Evolutionary conservation across 2,113 vertebrate species (phyloP).

Genomic region (Cairina moschata): DNA sequence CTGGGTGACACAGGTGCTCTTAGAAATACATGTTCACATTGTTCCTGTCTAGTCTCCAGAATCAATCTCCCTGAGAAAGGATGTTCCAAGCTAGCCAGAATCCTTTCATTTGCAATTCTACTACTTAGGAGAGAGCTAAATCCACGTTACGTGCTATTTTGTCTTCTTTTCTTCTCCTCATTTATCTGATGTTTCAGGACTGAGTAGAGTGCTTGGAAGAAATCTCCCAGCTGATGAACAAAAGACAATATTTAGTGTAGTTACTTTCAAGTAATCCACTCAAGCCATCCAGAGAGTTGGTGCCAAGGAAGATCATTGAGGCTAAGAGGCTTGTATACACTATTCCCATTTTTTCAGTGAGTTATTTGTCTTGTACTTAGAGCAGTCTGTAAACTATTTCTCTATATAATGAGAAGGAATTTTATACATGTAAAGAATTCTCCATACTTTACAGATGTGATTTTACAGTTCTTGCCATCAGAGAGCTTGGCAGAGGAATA

Average conservation of each 20-base stretch:
- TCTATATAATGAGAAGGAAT: slow-evolving; percentile 19
- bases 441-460: not conserved
- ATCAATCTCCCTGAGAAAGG: not conserved
- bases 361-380: slow-evolving; percentile 15
- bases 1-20: not conserved
- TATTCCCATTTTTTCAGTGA: slow-evolving; percentile 28
- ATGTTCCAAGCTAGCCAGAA: not conserved
- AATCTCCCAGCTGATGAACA: not conserved
- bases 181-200: not conserved
- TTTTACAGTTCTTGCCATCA: not conserved
- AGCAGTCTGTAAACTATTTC: slow-evolving; percentile 1
- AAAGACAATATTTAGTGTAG: slow-evolving; percentile 25
- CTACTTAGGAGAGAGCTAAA: not conserved
- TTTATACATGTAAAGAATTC: slow-evolving; percentile 37
- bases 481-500: not conserved
- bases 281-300: slow-evolving; percentile 10
- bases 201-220: not conserved
- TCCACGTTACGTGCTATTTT: slow-evolving; percentile 1
- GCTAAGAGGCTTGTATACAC: slow-evolving; percentile 25
- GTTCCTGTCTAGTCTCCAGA: not conserved
- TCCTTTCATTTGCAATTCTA: not conserved
- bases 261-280: slow-evolving; percentile 24
- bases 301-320: slow-evolving; percentile 41
- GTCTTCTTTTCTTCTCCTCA: not conserved
- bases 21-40: not conserved